These are phyloP conservation scores for Neopipo cinnamomea DNA, from an alignment of 2,113 vertebrate genomes.

Conservation along the genomic window DNA sequence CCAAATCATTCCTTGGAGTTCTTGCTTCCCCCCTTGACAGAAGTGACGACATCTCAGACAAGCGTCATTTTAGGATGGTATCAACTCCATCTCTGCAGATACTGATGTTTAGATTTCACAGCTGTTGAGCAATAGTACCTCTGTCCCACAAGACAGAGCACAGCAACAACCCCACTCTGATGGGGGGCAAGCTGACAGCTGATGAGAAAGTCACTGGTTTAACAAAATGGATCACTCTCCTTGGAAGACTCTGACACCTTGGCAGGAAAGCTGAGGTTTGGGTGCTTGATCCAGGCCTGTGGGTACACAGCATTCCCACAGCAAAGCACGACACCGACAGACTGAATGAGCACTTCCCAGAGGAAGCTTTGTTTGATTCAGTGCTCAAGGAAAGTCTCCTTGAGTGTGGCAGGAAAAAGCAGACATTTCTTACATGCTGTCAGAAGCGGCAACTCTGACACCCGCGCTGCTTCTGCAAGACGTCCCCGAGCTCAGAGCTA, in stretches of 20 bases:
- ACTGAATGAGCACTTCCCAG: background rate
- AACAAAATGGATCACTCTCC: background rate
- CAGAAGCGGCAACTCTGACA: background rate
- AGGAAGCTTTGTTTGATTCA: background rate
- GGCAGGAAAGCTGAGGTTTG: background rate
- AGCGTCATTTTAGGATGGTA: background rate
- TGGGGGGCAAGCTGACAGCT: background rate
- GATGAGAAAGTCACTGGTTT: background rate
- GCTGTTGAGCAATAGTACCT: background rate
- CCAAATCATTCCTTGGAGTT: background rate
- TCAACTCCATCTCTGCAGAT: background rate
- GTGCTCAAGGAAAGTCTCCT: background rate
- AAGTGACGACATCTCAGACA: background rate
- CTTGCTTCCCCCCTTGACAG: background rate
- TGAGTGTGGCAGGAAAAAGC: background rate
- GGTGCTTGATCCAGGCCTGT: background rate
- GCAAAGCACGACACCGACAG: background rate
- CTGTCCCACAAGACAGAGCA: background rate
- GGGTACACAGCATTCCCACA: background rate
- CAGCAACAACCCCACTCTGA: background rate
- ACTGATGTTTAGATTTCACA: background rate
- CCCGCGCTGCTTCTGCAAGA: background rate
- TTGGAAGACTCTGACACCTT: background rate
- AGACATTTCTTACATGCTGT: background rate
- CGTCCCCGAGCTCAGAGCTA: background rate